These are phyloP conservation scores for Tachyglossus aculeatus DNA, from an alignment of 2,797 vertebrate species.

Conservation along the genomic window DNA sequence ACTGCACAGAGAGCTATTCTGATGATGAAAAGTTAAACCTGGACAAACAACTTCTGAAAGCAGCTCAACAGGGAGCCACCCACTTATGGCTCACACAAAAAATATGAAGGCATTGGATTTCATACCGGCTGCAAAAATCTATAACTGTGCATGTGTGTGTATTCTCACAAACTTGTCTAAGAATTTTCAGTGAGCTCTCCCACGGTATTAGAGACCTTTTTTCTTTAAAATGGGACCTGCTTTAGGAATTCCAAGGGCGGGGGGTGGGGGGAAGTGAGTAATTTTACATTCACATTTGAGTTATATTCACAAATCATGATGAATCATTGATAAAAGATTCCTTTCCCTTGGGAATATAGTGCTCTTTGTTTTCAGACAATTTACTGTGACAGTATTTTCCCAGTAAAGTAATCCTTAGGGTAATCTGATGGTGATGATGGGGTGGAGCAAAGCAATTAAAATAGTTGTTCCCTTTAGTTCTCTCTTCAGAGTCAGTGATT, in stretches of 20 bases:
- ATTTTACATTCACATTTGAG: background rate
- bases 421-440: conserved; percentile 39
- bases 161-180: background rate
- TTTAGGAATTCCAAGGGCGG: background rate
- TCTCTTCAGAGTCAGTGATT: conserved; percentile 50
- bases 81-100: no score
- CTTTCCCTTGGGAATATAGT: conserved; percentile 23
- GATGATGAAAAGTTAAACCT: no score
- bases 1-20: no score
- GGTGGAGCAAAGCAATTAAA: conserved; percentile 49
- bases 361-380: conserved; percentile 39
- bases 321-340: background rate
- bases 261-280: background rate
- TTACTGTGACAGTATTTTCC: conserved; percentile 30
- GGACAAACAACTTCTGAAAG: no score
- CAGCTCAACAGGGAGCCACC: no score
- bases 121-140: no score
- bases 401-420: conserved; percentile 54
- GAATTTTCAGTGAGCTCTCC: background rate
- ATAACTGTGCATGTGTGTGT: no score
- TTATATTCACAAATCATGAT: background rate
- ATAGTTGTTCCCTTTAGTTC: conserved; percentile 14
- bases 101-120: no score
- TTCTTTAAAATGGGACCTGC: background rate
- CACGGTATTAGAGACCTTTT: background rate